Base-by-base conservation (phyloP, 2,797 vertebrate genomes). In the Babyrousa celebensis region DNA sequence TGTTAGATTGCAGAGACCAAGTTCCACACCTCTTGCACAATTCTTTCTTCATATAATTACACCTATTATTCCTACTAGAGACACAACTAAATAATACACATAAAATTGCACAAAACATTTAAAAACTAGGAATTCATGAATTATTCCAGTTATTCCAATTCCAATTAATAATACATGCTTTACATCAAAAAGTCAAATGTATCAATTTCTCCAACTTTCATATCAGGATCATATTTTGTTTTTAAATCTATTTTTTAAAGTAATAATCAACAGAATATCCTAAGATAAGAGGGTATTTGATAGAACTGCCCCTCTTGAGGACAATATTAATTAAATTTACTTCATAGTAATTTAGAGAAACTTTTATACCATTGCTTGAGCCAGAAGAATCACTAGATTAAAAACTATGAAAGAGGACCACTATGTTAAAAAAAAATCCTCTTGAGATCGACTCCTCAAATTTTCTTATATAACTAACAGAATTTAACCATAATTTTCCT, bases 181-280 rank as follows among this genome's bases (percentile, higher is more conserved):
- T 84, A 86, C 23, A 48, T 93, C 25, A 68, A 87, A 94, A 68
- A 90, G 21, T 84, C 56, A 80, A 63, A 60, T 60, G 3, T 52
- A 88, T 68, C 60, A 90, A 43, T 86, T 95, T 92, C 54, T 16
- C 58, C 43, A 89, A 74, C n/a, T 32, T 92, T 18, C 14, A 70
- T 58, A 52, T 86, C 43, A 80, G 10, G 91, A 85, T 67, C 52
- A 32, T 48, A 79, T 65, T 82, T 95, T 85, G 52, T 32, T 89
- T 92, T 72, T 16, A 85, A 94, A 88, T 84, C 52, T 86, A 32
- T 72, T 88, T 86, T 91, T 80, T 12, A 91, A 83, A 63, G 68
- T 82, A 96, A 85, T 56, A 43, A 87, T 78, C 58, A 79, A 92
- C 1, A 68, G 40, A 27, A 48, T 86, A 89, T 74, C n/a, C 58